Conservation (phyloP, 2,797 vertebrate species). For the Myotis findleyi region DNA sequence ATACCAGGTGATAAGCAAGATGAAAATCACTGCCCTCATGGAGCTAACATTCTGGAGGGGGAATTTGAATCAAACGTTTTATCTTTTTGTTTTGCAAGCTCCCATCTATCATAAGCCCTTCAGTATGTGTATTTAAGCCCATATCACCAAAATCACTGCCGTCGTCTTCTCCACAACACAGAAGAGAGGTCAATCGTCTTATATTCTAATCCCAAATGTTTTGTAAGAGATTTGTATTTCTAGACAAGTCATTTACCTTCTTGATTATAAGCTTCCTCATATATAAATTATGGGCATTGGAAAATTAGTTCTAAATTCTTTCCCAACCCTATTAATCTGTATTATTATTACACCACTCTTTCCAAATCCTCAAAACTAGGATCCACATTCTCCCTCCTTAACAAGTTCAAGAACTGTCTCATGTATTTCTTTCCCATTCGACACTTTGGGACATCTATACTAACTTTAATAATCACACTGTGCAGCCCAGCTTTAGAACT, state of each 20-base stretch:
- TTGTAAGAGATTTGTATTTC: neutral
- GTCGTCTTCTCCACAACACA: neutral
- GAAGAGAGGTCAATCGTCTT: neutral
- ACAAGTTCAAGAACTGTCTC: neutral
- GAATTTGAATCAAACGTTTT: neutral
- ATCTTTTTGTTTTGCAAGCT: neutral
- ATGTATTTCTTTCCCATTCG: neutral
- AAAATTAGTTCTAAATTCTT: neutral
- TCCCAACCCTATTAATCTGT: neutral
- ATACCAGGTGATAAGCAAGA: neutral
- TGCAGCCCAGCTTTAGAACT: neutral
- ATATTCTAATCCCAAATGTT: neutral
- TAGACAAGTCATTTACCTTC: neutral
- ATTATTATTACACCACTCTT: neutral
- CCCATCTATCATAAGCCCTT: neutral
- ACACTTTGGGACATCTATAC: neutral
- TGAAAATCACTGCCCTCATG: neutral
- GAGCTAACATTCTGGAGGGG: neutral
- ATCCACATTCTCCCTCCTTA: neutral
- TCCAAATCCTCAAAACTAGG: neutral
- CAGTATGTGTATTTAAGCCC: accelerated
- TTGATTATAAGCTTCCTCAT: neutral
- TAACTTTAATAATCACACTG: neutral
- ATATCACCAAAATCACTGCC: neutral
- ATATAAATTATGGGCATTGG: neutral